phyloP scores from a whole-genome alignment of 2,888 invertebrate genomes.

The Mimas tiliae region DNA sequence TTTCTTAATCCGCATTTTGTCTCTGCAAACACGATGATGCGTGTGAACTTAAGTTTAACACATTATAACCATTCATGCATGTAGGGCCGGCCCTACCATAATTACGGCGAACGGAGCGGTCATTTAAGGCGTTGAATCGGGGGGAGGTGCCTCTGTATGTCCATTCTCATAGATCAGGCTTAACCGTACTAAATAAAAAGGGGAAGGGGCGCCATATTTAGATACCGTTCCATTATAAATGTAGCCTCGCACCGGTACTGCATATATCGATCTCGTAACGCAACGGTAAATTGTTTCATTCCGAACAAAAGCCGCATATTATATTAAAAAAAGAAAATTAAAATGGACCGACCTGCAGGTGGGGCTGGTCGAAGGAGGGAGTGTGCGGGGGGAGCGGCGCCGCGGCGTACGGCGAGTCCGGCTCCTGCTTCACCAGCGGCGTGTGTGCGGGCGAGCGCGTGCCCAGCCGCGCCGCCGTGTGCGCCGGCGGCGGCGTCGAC shows the following conservation, averaged over 20 bases:
- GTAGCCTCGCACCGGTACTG: no score
- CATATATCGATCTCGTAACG: background rate
- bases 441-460: conserved; percentile 79
- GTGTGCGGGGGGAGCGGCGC: conserved; percentile 58
- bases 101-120: no score
- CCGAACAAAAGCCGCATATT: background rate
- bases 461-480: conserved; percentile 60
- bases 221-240: no score
- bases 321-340: background rate
- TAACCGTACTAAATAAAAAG: no score
- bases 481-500: conserved; percentile 80
- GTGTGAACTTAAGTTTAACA: background rate
- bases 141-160: no score
- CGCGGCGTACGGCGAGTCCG: conserved; percentile 75
- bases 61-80: background rate
- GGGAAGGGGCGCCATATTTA: no score
- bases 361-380: conserved; percentile 72
- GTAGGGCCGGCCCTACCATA: no score
- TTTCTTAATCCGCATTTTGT: background rate
- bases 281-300: background rate
- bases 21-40: background rate
- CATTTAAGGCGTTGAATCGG: no score
- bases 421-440: conserved; percentile 87
- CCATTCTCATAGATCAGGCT: no score
- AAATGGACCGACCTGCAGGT: conserved; percentile 65